Evolutionary conservation across 2,888 invertebrate genomes (phyloP).

Genomic region (Sicus ferrugineus): DNA sequence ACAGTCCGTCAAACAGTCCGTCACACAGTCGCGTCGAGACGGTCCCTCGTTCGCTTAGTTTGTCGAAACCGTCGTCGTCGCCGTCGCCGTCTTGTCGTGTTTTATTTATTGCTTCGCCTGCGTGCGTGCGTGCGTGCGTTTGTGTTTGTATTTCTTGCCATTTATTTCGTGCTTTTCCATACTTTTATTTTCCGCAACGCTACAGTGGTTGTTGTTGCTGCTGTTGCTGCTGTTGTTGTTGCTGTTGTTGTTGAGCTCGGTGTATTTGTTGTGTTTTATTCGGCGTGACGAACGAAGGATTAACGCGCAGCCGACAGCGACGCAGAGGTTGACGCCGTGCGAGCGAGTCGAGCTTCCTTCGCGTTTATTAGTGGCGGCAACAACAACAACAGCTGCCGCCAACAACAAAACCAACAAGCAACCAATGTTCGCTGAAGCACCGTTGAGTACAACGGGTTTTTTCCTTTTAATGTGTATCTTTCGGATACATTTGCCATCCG

Average conservation of each 20-base stretch:
- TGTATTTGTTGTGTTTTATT: conserved; percentile 8
- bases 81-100: neutral
- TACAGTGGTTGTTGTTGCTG: no score
- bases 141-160: neutral
- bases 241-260: conserved; percentile 9
- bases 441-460: conserved; percentile 10
- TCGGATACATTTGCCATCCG: conserved; percentile 21
- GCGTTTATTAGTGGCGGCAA: conserved; percentile 21
- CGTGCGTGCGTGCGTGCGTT: conserved; percentile 8
- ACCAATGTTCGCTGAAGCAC: neutral
- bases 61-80: neutral
- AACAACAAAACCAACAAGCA: neutral
- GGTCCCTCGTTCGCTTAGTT: neutral
- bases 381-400: neutral
- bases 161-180: neutral
- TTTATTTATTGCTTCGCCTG: conserved; percentile 1
- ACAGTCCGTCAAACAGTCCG: conserved; percentile 47
- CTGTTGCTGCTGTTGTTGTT: conserved; percentile 11
- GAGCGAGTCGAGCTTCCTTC: conserved; percentile 15
- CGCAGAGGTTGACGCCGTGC: neutral
- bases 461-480: conserved; percentile 30
- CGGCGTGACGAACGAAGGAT: conserved; percentile 27
- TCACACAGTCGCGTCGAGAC: conserved; percentile 34
- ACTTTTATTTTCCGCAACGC: conserved; percentile 15
- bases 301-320: conserved; percentile 26